These are phyloP conservation scores for Bombus fervidus DNA, from an alignment of 1,140 invertebrate species.

Conservation along the genomic window DNA sequence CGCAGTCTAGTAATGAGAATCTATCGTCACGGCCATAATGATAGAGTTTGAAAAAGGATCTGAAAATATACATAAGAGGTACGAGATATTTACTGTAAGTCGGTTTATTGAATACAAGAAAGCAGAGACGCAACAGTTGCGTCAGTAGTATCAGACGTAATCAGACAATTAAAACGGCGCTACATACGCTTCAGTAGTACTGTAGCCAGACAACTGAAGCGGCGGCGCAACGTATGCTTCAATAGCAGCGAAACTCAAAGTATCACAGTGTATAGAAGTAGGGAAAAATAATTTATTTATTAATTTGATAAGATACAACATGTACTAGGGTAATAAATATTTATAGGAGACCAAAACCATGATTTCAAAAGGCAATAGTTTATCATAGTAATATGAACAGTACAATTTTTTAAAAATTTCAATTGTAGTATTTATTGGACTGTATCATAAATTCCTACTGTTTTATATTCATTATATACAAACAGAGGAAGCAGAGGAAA, in stretches of 20 bases:
- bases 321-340: too few relatives aligned
- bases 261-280: neutral
- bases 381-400: neutral
- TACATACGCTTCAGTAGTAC: neutral
- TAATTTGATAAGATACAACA: neutral
- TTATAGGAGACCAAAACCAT: too few relatives aligned
- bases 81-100: too few relatives aligned
- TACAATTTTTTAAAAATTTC: neutral
- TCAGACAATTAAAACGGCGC: neutral
- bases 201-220: neutral
- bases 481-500: too few relatives aligned
- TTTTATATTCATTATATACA: too few relatives aligned
- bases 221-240: neutral
- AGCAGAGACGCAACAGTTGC: neutral
- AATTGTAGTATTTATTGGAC: too few relatives aligned
- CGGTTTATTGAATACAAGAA: neutral
- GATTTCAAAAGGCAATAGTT: neutral
- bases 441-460: too few relatives aligned
- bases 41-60: too few relatives aligned
- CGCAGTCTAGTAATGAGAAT: too few relatives aligned
- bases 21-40: too few relatives aligned
- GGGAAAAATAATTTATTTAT: neutral
- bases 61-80: too few relatives aligned
- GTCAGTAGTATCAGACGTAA: neutral
- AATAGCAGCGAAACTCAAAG: neutral